Percentiles rank a stretch among this genome's conserved stretches.
These are phyloP conservation scores for Enteromius afrohamiltoni DNA, from an alignment of 2,797 vertebrate species.

Conservation along the genomic window DNA sequence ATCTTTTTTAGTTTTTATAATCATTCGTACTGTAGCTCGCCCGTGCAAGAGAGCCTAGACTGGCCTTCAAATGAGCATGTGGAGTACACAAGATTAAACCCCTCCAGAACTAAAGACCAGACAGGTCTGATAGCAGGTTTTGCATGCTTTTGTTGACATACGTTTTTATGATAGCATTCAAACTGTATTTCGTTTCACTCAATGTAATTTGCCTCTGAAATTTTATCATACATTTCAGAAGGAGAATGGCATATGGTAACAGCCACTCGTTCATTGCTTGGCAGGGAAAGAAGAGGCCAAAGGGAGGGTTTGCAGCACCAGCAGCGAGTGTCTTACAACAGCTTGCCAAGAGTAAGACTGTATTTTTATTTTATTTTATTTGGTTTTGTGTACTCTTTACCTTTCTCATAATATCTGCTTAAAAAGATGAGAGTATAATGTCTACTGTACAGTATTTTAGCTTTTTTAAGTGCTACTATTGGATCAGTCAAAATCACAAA, in stretches of 20 bases:
- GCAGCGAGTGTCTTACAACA: conserved; percentile 24
- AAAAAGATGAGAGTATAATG: not conserved
- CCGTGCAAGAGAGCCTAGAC: not conserved
- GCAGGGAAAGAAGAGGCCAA: conserved; percentile 17
- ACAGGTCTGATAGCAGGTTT: conserved; percentile 31
- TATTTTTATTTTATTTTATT: conserved; percentile 7
- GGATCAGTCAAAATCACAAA: not conserved
- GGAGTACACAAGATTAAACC: conserved; percentile 48
- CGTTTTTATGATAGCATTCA: not conserved
- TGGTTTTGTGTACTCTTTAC: conserved; percentile 1
- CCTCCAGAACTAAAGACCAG: conserved; percentile 17
- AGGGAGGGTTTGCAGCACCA: conserved; percentile 35
- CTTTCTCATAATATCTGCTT: not conserved
- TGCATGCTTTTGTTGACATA: not conserved
- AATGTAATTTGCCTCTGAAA: not conserved
- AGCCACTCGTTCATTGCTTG: conserved; percentile 43
- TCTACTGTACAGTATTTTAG: not conserved
- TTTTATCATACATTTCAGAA: conserved; percentile 34
- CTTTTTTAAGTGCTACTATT: not conserved
- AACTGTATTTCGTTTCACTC: not conserved
- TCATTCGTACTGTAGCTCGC: not conserved
- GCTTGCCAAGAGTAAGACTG: conserved; percentile 57
- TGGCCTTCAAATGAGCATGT: conserved; percentile 36
- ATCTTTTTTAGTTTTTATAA: conserved; percentile 22
- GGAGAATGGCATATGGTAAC: conserved; percentile 58